Evolutionary conservation across 2,113 vertebrate species (phyloP).

Genomic region (Periophthalmus modestus): DNA sequence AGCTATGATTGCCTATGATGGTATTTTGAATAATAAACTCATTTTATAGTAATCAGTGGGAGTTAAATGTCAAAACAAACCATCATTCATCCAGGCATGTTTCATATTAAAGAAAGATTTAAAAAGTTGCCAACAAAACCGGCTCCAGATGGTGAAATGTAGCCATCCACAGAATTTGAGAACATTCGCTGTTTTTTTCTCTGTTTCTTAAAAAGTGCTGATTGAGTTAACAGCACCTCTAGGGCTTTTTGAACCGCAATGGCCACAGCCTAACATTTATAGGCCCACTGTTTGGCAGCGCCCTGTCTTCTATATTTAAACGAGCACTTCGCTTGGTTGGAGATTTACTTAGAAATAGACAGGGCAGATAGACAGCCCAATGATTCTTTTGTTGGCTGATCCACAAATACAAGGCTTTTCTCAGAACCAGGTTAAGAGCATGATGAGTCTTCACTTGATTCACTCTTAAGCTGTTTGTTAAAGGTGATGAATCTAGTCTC

Average conservation of each 20-base stretch:
- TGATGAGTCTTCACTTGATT: conserved; percentile 17
- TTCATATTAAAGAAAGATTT: not conserved
- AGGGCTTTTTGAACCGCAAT: conserved; percentile 45
- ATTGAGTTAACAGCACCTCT: conserved; percentile 65
- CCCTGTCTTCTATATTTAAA: conserved; percentile 41
- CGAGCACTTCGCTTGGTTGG: conserved; percentile 9
- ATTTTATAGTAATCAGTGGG: not conserved
- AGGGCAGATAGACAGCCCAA: not conserved
- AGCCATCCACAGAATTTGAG: conserved; percentile 37
- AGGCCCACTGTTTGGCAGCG: conserved; percentile 62
- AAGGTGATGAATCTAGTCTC: not conserved
- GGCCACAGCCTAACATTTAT: conserved; percentile 62
- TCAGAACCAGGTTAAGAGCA: conserved; percentile 7
- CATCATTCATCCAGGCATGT: not conserved
- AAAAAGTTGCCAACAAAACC: not conserved
- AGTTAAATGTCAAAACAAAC: not conserved
- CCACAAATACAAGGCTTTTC: conserved; percentile 13
- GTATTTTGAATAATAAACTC: not conserved
- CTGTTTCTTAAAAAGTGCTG: conserved; percentile 38
- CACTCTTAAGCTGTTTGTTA: not conserved
- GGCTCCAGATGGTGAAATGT: not conserved
- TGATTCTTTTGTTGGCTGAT: conserved; percentile 1
- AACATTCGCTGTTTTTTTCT: conserved; percentile 25
- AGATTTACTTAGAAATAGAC: conserved; percentile 13
- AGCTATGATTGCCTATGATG: not conserved